phyloP scores from a whole-genome alignment of 2,797 vertebrate genomes.

The Phrynocephalus vlangalii region DNA sequence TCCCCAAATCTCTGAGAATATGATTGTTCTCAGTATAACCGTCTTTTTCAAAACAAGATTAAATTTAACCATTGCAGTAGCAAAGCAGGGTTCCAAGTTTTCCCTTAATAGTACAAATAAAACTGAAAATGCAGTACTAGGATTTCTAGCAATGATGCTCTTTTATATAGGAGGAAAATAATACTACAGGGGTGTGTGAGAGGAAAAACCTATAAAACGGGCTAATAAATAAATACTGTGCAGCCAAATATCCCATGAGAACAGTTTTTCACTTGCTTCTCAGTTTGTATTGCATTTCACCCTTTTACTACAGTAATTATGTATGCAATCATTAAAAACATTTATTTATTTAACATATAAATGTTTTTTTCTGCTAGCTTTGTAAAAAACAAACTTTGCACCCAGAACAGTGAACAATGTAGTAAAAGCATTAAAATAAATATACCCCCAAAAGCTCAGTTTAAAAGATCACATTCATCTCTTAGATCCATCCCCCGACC shows the following conservation, averaged over 20 bases:
- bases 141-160: slow-evolving; percentile 45
- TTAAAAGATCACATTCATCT: background rate
- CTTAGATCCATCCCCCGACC: background rate
- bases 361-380: background rate
- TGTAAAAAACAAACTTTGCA: background rate
- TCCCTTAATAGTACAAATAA: slow-evolving; percentile 2
- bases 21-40: slow-evolving; percentile 22
- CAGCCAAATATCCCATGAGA: slow-evolving; percentile 22
- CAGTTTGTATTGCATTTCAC: slow-evolving; percentile 16
- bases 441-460: background rate
- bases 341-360: slow-evolving; percentile 20
- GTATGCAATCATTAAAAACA: slow-evolving; percentile 22
- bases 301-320: slow-evolving; percentile 9
- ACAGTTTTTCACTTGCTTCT: background rate
- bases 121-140: slow-evolving; percentile 28
- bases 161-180: slow-evolving; percentile 32
- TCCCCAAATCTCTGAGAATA: slow-evolving; percentile 9
- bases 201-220: slow-evolving; percentile 26
- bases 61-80: slow-evolving; percentile 39
- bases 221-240: background rate
- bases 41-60: slow-evolving; percentile 26
- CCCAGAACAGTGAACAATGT: background rate
- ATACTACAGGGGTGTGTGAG: background rate
- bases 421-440: background rate
- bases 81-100: slow-evolving; percentile 43